A percentile compares a stretch with the other conserved stretches of the same genome.
Evolutionary conservation across 2,888 invertebrate genomes (phyloP).

Genomic region (Eupelmus urozonus): DNA sequence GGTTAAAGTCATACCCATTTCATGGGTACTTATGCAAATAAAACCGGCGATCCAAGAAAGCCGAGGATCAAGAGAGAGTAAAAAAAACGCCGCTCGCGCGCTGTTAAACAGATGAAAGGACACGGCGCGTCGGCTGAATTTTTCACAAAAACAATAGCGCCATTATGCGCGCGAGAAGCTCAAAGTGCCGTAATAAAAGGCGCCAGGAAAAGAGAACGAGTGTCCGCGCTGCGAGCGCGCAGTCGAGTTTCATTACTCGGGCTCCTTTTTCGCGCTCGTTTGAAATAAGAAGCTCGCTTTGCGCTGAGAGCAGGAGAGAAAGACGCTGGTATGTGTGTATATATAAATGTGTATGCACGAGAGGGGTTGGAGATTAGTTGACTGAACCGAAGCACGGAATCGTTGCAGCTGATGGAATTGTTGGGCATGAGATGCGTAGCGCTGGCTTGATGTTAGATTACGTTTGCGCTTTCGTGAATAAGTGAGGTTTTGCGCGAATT

Average conservation of each 20-base stretch:
- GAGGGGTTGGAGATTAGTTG: too few relatives aligned
- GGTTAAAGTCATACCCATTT: too few relatives aligned
- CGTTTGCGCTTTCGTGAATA: too few relatives aligned
- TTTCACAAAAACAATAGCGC: conserved; percentile 38
- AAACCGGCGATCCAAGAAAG: neutral
- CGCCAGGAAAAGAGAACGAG: neutral
- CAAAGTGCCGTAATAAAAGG: conserved; percentile 45
- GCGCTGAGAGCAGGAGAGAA: neutral
- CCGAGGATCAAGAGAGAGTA: neutral
- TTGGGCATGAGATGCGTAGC: too few relatives aligned
- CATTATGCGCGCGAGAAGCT: conserved; percentile 31
- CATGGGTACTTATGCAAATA: neutral
- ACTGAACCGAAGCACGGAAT: too few relatives aligned
- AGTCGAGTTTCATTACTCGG: conserved; percentile 37
- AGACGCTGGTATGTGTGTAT: too few relatives aligned
- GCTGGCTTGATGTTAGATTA: too few relatives aligned
- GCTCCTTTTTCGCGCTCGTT: neutral
- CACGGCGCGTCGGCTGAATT: conserved; percentile 13
- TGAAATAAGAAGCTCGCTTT: conserved; percentile 11
- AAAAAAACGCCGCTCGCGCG: conserved; percentile 18
- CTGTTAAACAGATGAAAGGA: conserved; percentile 35
- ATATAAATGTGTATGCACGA: too few relatives aligned
- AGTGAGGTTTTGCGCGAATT: too few relatives aligned
- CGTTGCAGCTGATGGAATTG: too few relatives aligned
- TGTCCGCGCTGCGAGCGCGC: neutral